Percentiles rank a stretch among this genome's conserved stretches.
Evolutionary conservation across 2,113 vertebrate genomes (phyloP).

Genomic region (Regulus satrapa): DNA sequence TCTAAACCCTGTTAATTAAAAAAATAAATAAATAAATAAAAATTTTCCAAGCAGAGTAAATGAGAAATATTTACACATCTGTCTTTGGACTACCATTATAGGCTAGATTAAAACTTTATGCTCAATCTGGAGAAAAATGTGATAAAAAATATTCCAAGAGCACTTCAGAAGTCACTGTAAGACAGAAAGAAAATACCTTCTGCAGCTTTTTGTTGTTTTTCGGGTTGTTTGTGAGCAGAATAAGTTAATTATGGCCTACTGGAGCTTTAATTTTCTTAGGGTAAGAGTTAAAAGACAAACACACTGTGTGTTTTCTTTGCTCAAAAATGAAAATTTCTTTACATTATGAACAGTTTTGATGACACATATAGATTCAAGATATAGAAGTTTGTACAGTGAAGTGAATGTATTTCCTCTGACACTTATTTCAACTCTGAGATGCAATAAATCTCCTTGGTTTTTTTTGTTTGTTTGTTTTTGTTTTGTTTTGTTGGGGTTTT

Average conservation of each 20-base stretch:
- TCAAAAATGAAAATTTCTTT: background rate
- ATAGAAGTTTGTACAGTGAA: background rate
- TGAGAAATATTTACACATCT: background rate
- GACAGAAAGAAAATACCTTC: background rate
- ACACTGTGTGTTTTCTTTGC: background rate
- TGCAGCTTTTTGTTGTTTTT: background rate
- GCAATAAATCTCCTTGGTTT: background rate
- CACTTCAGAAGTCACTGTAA: background rate
- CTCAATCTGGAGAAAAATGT: fast-evolving
- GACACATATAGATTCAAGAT: background rate
- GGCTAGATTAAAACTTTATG: background rate
- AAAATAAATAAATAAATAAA: too few relatives aligned
- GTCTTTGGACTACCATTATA: background rate
- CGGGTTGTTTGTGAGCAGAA: background rate
- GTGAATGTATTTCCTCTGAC: background rate
- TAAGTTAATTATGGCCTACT: background rate
- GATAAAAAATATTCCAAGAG: background rate
- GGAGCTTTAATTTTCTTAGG: background rate
- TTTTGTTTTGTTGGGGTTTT: too few relatives aligned
- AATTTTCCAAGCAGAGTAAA: background rate
- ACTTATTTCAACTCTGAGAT: background rate
- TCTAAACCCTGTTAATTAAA: background rate
- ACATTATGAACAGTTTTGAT: background rate
- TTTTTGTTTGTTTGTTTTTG: too few relatives aligned
- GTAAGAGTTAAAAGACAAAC: background rate